Conservation (phyloP, 1,140 invertebrate species). For the Berghia stephanieae region DNA sequence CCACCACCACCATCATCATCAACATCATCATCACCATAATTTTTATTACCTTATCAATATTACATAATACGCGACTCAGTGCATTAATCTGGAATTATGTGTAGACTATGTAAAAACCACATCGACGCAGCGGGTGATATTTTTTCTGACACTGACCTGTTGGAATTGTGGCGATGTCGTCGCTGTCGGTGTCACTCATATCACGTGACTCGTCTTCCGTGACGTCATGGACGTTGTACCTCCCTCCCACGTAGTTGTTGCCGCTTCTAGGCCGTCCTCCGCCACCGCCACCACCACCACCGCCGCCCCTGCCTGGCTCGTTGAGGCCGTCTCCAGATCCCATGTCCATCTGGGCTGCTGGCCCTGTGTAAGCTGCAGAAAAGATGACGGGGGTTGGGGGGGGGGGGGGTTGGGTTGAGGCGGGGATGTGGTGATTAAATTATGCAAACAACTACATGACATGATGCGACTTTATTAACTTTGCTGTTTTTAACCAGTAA, state of each 20-base stretch:
- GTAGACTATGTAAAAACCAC: no score
- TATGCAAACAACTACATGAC: no score
- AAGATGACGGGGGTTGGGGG: neutral
- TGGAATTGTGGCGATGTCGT: conserved; percentile 39
- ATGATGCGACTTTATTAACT: no score
- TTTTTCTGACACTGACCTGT: conserved; percentile 32
- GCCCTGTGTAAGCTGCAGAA: neutral
- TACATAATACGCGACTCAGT: no score
- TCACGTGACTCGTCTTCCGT: conserved; percentile 31
- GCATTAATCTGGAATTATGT: no score
- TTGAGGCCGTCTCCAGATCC: neutral
- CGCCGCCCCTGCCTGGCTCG: neutral
- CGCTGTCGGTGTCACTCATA: conserved; percentile 45
- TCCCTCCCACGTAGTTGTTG: neutral
- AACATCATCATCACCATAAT: no score
- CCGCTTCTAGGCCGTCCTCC: neutral
- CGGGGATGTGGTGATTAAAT: no score
- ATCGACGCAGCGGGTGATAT: conserved; percentile 52
- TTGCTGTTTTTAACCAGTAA: no score
- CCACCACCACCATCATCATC: no score
- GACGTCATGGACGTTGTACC: conserved; percentile 22
- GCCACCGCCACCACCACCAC: neutral
- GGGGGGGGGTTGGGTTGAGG: neutral
- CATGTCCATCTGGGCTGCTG: neutral
- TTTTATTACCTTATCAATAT: no score